Evolutionary conservation across 2,113 vertebrate species (phyloP).

Genomic region (Elephas maximus): DNA sequence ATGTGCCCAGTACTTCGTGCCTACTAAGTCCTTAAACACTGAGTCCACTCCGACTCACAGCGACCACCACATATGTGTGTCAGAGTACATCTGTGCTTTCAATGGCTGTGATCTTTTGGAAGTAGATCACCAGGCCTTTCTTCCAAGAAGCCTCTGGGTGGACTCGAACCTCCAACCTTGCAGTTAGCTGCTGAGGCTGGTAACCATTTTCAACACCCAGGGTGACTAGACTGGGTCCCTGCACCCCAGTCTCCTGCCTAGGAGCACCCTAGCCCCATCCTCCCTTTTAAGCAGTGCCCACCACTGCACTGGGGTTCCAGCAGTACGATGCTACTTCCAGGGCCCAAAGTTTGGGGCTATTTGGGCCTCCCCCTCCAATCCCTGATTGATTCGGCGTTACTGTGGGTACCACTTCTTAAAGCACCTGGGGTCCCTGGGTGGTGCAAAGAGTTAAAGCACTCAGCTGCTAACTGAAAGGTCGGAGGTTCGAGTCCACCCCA

Average conservation of each 20-base stretch:
- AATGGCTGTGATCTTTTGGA: background rate
- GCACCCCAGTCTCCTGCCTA: too few species aligned
- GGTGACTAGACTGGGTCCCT: background rate
- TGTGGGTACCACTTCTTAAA: background rate
- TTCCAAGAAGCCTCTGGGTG: background rate
- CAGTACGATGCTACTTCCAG: background rate
- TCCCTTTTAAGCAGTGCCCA: background rate
- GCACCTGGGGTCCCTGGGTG: background rate
- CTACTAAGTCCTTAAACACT: fast-evolving
- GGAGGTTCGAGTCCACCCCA: background rate
- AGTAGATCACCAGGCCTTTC: background rate
- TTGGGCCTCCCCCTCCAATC: background rate
- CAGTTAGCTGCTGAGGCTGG: background rate
- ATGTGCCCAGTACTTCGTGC: background rate
- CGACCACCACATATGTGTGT: background rate
- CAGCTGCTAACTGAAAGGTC: background rate
- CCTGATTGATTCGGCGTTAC: background rate
- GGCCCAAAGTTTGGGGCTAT: background rate
- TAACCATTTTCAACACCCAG: too few species aligned
- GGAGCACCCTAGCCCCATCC: background rate
- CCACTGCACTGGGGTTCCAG: background rate
- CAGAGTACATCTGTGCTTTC: background rate
- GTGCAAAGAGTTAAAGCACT: background rate
- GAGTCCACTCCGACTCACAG: background rate
- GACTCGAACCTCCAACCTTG: background rate